Percentiles rank a stretch among this genome's conserved stretches.
These are phyloP conservation scores for Argya squamiceps DNA, from an alignment of 2,797 vertebrate species.

Conservation along the genomic window DNA sequence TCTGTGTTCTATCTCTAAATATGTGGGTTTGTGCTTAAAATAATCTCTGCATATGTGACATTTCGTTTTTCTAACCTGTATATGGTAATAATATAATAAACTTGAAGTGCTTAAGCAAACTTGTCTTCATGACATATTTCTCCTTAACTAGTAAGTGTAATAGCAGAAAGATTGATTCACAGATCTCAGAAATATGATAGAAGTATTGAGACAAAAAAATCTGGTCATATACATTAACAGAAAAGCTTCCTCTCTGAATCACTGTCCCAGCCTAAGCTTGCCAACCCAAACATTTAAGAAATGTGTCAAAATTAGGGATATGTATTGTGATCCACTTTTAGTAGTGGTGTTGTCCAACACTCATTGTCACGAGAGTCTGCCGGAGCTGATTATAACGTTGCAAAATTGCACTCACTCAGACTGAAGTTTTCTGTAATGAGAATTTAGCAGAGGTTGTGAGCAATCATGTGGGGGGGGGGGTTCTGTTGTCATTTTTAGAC, in stretches of 20 bases:
- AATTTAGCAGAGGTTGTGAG: neutral
- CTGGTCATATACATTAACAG: neutral
- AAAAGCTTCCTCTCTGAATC: neutral
- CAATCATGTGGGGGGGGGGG: neutral
- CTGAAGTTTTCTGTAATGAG: neutral
- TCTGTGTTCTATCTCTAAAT: neutral
- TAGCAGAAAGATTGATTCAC: neutral
- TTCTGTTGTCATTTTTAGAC: neutral
- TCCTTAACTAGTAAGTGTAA: neutral
- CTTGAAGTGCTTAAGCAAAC: neutral
- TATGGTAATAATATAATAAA: neutral
- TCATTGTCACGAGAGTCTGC: neutral
- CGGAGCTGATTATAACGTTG: neutral
- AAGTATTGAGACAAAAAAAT: neutral
- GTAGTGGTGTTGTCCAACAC: rapidly evolving
- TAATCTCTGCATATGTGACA: neutral
- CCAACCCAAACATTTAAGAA: neutral
- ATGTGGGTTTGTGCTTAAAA: neutral
- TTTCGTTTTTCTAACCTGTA: neutral
- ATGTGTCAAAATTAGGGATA: neutral
- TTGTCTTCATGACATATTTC: neutral
- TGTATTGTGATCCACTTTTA: neutral
- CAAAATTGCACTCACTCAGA: neutral
- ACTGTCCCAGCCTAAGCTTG: neutral
- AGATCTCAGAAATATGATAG: neutral